phyloP scores from a whole-genome alignment of 1,140 invertebrate species.

The Anastatus disparis region DNA sequence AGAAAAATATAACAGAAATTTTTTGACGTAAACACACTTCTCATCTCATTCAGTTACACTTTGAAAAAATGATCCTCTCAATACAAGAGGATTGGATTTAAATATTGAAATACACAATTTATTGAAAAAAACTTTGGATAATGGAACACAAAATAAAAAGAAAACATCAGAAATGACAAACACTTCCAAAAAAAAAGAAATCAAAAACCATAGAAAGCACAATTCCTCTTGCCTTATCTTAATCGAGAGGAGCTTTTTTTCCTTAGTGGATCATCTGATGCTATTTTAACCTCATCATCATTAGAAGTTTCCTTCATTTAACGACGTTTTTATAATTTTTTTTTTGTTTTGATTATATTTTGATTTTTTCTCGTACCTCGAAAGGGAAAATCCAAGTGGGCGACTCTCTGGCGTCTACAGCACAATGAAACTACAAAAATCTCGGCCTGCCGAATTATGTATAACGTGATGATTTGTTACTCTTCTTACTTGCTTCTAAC shows the following conservation, averaged over 20 bases:
- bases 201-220: too few relatives aligned
- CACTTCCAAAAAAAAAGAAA: too few relatives aligned
- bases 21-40: not conserved
- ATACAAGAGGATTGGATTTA: not conserved
- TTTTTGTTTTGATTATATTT: not conserved
- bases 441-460: not conserved
- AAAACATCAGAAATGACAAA: not conserved
- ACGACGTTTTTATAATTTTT: too few relatives aligned
- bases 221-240: not conserved
- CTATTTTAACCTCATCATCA: too few relatives aligned
- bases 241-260: constrained; percentile 2
- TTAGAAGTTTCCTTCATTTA: too few relatives aligned
- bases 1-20: too few relatives aligned
- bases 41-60: not conserved
- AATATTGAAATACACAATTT: too few relatives aligned
- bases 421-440: not conserved
- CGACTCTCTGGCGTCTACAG: not conserved
- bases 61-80: constrained; percentile 1
- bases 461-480: not conserved
- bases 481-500: too few relatives aligned
- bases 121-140: too few relatives aligned
- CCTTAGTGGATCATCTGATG: too few relatives aligned
- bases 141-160: not conserved
- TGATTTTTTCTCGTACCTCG: constrained; percentile 14
- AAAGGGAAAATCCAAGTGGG: not conserved